Evolutionary conservation across 2,113 vertebrate genomes (phyloP).

Genomic region (Shinisaurus crocodilurus): DNA sequence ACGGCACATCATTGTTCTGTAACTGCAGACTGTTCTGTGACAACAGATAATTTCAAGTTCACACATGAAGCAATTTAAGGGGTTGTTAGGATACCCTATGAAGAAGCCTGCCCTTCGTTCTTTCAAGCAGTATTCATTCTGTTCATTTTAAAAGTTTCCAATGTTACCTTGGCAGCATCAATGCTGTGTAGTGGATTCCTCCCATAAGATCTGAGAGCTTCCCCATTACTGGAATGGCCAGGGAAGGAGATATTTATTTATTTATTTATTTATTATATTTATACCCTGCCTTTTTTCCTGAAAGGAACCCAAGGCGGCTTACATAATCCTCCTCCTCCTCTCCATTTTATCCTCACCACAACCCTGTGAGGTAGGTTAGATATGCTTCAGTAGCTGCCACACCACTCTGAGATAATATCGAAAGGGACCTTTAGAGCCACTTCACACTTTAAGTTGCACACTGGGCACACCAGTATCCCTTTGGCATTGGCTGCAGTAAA

Average conservation of each 20-base stretch:
- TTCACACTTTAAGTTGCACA: not conserved
- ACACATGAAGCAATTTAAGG: not conserved
- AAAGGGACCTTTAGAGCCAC: not conserved
- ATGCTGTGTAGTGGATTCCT: not conserved
- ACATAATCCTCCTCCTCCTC: too few species aligned
- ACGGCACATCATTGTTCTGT: not conserved
- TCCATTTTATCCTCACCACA: too few species aligned
- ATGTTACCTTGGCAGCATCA: not conserved
- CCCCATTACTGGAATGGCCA: not conserved
- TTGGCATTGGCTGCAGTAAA: not conserved
- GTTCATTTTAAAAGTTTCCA: not conserved
- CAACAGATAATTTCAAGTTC: not conserved
- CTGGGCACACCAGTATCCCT: not conserved
- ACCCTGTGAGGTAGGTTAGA: too few species aligned
- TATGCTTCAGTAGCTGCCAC: not conserved
- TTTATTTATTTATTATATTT: too few species aligned
- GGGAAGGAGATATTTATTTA: too few species aligned
- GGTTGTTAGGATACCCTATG: not conserved
- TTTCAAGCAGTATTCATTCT: not conserved
- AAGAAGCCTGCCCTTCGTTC: not conserved
- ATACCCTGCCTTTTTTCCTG: too few species aligned
- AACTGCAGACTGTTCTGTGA: conserved; percentile 25
- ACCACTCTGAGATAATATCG: too few species aligned
- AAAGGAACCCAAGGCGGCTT: too few species aligned
- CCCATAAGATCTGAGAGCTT: not conserved